phyloP scores from a whole-genome alignment of 2,888 invertebrate genomes.

The Pheosia gnoma region DNA sequence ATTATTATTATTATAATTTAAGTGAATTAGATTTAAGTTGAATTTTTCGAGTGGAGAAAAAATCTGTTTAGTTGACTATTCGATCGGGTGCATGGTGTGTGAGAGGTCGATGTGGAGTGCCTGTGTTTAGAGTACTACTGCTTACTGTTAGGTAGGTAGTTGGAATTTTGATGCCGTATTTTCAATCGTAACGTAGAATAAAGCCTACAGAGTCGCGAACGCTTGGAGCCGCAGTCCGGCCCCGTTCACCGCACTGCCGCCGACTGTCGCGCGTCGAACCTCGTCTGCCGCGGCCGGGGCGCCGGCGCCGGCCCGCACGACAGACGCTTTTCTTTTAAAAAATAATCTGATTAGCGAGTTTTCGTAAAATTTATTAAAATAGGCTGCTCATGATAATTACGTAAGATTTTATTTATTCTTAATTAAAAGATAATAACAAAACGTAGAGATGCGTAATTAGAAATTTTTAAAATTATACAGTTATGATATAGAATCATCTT shows the following conservation, averaged over 20 bases:
- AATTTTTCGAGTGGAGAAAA: slow-evolving; percentile 80
- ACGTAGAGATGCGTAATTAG: slow-evolving; percentile 84
- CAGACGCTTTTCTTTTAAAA: slow-evolving; percentile 77
- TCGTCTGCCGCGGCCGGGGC: slow-evolving; percentile 22
- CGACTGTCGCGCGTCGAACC: slow-evolving; percentile 38
- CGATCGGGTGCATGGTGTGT: slow-evolving; percentile 80
- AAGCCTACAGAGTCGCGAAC: slow-evolving; percentile 76
- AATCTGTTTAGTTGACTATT: slow-evolving; percentile 78
- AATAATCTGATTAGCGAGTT: slow-evolving; percentile 78
- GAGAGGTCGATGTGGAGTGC: slow-evolving; percentile 82
- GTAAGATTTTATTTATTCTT: slow-evolving; percentile 82
- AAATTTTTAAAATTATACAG: slow-evolving; percentile 84
- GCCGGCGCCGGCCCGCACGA: slow-evolving; percentile 34
- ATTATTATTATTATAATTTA: slow-evolving; percentile 82
- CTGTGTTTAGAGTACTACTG: slow-evolving; percentile 82
- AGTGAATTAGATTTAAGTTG: slow-evolving; percentile 82
- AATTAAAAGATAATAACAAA: slow-evolving; percentile 84
- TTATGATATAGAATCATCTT: slow-evolving; percentile 81
- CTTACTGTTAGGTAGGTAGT: slow-evolving; percentile 85
- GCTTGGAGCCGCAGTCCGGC: slow-evolving; percentile 48
- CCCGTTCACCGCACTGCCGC: slow-evolving; percentile 47
- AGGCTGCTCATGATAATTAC: slow-evolving; percentile 82
- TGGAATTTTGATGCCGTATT: slow-evolving; percentile 82
- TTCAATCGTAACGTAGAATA: slow-evolving; percentile 80
- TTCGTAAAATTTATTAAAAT: slow-evolving; percentile 82